Evolutionary conservation across 2,888 invertebrate species (phyloP).

Genomic region (Eristalis tenax): DNA sequence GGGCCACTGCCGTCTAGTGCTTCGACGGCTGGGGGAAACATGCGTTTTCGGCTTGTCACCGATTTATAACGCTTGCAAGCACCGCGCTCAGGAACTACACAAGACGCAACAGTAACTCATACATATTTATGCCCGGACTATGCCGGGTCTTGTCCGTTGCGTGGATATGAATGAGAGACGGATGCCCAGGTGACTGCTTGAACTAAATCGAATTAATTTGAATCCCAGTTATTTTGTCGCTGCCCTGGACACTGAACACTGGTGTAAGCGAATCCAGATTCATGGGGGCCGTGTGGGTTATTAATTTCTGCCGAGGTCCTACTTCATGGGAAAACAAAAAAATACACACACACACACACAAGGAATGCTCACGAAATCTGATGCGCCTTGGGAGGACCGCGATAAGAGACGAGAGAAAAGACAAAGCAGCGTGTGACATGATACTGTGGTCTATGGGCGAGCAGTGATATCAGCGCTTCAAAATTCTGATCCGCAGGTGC

Average conservation of each 20-base stretch:
- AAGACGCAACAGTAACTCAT: slow-evolving; percentile 41
- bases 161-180: background rate
- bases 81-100: background rate
- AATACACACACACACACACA: background rate
- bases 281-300: background rate
- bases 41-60: slow-evolving; percentile 54
- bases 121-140: slow-evolving; percentile 56
- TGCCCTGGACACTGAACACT: too few relatives aligned
- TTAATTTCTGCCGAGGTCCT: background rate
- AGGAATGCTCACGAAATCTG: slow-evolving; percentile 9
- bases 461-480: slow-evolving; percentile 7
- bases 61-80: slow-evolving; percentile 44
- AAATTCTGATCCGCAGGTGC: slow-evolving; percentile 12
- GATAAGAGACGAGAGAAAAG: slow-evolving; percentile 20
- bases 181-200: slow-evolving; percentile 5
- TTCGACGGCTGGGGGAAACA: slow-evolving; percentile 7
- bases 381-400: slow-evolving; percentile 24
- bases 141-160: background rate
- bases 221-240: slow-evolving; percentile 28
- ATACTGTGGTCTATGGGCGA: slow-evolving; percentile 20
- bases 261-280: too few relatives aligned
- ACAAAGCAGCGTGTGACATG: slow-evolving; percentile 25
- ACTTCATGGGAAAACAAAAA: background rate
- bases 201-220: slow-evolving; percentile 37
- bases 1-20: slow-evolving; percentile 21